These are phyloP conservation scores for Pachypeltis micranthus DNA, from an alignment of 1,140 invertebrate species.

Conservation along the genomic window DNA sequence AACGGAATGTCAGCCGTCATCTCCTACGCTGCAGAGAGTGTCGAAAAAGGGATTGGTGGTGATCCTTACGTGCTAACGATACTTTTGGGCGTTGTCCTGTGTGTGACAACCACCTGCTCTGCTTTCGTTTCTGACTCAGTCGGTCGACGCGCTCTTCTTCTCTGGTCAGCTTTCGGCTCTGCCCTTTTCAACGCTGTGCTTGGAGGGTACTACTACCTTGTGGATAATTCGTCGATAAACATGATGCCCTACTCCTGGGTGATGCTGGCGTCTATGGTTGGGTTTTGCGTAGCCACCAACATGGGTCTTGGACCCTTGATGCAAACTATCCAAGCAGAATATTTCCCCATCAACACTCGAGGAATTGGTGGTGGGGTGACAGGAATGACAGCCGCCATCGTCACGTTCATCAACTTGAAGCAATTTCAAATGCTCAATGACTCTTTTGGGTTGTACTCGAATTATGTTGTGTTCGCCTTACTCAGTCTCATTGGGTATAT, in stretches of 20 bases:
- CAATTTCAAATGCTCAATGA: slow-evolving; percentile 19
- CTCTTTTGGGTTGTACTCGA: slow-evolving; percentile 16
- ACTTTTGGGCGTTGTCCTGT: slow-evolving; percentile 32
- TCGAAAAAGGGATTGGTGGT: slow-evolving; percentile 37
- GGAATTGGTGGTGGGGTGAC: slow-evolving; percentile 35
- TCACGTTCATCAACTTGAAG: slow-evolving; percentile 20
- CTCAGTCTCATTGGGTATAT: slow-evolving; percentile 18
- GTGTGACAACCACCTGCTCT: slow-evolving; percentile 32
- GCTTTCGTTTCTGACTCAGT: slow-evolving; percentile 30
- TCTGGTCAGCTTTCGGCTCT: slow-evolving; percentile 29
- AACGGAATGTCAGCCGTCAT: slow-evolving; percentile 20
- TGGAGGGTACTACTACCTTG: slow-evolving; percentile 14
- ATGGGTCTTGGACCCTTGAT: slow-evolving; percentile 37
- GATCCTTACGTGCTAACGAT: slow-evolving; percentile 25
- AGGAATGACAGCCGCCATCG: slow-evolving; percentile 34
- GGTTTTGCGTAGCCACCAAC: slow-evolving; percentile 34
- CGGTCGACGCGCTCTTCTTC: slow-evolving; percentile 36
- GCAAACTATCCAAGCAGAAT: slow-evolving; percentile 37
- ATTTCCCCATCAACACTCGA: slow-evolving; percentile 38
- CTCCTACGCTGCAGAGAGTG: slow-evolving; percentile 33
- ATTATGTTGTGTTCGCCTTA: slow-evolving; percentile 15
- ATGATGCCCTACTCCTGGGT: slow-evolving; percentile 27
- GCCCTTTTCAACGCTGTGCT: slow-evolving; percentile 6
- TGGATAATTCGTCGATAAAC: neutral
- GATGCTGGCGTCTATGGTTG: slow-evolving; percentile 32